These are phyloP conservation scores for Leptinotarsa rubiginosa DNA, from an alignment of 2,888 invertebrate species.

Conservation along the genomic window DNA sequence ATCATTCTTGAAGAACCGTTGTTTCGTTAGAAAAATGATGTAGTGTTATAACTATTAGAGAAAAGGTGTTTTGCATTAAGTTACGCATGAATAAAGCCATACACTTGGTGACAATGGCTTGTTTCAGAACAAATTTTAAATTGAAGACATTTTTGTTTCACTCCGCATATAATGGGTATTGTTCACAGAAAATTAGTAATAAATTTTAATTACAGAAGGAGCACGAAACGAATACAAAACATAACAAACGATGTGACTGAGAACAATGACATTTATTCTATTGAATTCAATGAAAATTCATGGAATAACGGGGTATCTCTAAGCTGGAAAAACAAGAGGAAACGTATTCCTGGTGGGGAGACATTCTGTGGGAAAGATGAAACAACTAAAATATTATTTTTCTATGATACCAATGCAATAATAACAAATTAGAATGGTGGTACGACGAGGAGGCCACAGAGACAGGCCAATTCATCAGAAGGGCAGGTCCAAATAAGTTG, in stretches of 20 bases:
- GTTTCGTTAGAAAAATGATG: neutral
- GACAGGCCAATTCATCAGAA: too few species aligned
- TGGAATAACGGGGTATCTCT: too few species aligned
- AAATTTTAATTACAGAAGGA: slow-evolving; percentile 17
- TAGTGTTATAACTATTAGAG: slow-evolving; percentile 1
- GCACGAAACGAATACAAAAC: neutral
- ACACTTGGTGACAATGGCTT: slow-evolving; percentile 23
- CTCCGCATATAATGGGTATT: slow-evolving; percentile 22
- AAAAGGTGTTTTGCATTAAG: slow-evolving; percentile 17
- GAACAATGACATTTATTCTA: neutral
- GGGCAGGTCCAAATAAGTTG: too few species aligned
- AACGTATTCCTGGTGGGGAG: too few species aligned
- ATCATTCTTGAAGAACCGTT: too few species aligned
- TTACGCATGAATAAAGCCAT: slow-evolving; percentile 16
- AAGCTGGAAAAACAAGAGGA: too few species aligned
- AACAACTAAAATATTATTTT: too few species aligned
- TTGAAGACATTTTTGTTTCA: slow-evolving; percentile 16
- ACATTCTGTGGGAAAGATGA: too few species aligned
- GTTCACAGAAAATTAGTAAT: slow-evolving; percentile 17
- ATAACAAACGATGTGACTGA: neutral
- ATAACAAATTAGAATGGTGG: too few species aligned
- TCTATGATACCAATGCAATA: too few species aligned
- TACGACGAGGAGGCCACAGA: too few species aligned
- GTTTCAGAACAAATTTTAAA: slow-evolving; percentile 25
- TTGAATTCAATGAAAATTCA: too few species aligned